Evolutionary conservation across 2,113 vertebrate species (phyloP), one percentile per base, ranked within the genome.

Genomic region (Tautogolabrus adspersus): DNA sequence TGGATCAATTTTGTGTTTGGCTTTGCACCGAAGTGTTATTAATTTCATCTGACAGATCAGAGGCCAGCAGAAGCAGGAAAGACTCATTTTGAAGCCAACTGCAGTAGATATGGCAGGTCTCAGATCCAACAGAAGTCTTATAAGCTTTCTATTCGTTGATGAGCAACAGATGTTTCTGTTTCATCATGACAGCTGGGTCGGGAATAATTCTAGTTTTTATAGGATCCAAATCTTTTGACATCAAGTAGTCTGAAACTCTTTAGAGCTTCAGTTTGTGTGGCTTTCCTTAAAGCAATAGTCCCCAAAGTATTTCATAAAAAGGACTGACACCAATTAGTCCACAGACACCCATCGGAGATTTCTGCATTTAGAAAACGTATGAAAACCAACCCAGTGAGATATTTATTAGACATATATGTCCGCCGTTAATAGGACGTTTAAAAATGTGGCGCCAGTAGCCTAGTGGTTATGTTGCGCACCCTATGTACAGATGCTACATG

Each of bases 41-140:
- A 6, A 40, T 19, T 38, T 22, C 26, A 46, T 66, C 19, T 59
- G 38, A 46, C 46, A 67, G 63, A 81, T 79, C 26, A 62, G 70
- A 58, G 10, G 34, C 65, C 59, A 69, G 30, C 56, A 40, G 30
- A 74, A 21, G 7, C 64, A 58, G 40, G n/a, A 60, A 64, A 44
- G 18, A 30, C 42, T 64, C 66, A 0, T 37, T 77, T 66, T 8
- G 2, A 62, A 58, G 60, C 52, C n/a, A 13, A 0, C 23, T n/a
- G 5, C 51, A 67, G 13, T 8, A 21, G 13, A n/a, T 66, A 5
- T 34, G 22, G 55, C 55, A 42, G 56, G 30, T 54, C 23, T 66
- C 6, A 37, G 52, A 59, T 75, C 52, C 34, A 34, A 66, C 22
- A 6, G 26, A 79, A 37, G 38, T 1, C 37, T 23, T 34, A 3